phyloP scores from a whole-genome alignment of 2,888 invertebrate genomes.

The Philereme transversata region DNA sequence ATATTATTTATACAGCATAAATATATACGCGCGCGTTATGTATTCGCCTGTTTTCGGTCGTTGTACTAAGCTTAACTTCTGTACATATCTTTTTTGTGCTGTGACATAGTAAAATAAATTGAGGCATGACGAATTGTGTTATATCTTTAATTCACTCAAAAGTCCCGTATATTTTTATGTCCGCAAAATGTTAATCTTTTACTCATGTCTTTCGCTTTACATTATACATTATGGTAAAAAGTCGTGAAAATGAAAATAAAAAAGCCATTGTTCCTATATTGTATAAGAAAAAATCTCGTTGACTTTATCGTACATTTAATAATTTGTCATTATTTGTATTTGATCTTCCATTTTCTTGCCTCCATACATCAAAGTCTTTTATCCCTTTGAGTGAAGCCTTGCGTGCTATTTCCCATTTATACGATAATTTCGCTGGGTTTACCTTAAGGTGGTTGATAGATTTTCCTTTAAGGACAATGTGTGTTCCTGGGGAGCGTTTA shows the following conservation, averaged over 20 bases:
- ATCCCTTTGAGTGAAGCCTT: constrained; percentile 52
- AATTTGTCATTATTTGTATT: constrained; percentile 39
- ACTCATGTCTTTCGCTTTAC: too few species aligned
- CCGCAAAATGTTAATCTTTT: too few species aligned
- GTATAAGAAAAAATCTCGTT: constrained; percentile 13
- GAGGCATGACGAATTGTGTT: too few species aligned
- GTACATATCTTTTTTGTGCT: too few species aligned
- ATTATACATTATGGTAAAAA: background rate
- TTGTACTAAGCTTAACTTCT: too few species aligned
- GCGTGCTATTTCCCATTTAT: constrained; percentile 59
- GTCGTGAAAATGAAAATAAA: constrained; percentile 8
- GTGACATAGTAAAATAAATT: too few species aligned
- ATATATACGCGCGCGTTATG: too few species aligned
- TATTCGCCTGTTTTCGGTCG: too few species aligned
- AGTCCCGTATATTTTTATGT: too few species aligned
- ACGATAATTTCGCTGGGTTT: constrained; percentile 51
- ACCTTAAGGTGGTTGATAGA: constrained; percentile 32
- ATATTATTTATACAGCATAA: too few species aligned
- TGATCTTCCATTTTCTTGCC: constrained; percentile 40
- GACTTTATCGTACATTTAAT: constrained; percentile 35
- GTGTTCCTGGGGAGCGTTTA: constrained; percentile 27
- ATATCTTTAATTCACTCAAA: too few species aligned
- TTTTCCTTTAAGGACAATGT: constrained; percentile 33
- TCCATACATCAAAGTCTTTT: constrained; percentile 49
- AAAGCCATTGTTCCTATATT: constrained; percentile 12